A percentile compares a stretch with the other conserved stretches of the same genome.
phyloP scores from a whole-genome alignment of 2,797 vertebrate species.

The Lepus townsendii region DNA sequence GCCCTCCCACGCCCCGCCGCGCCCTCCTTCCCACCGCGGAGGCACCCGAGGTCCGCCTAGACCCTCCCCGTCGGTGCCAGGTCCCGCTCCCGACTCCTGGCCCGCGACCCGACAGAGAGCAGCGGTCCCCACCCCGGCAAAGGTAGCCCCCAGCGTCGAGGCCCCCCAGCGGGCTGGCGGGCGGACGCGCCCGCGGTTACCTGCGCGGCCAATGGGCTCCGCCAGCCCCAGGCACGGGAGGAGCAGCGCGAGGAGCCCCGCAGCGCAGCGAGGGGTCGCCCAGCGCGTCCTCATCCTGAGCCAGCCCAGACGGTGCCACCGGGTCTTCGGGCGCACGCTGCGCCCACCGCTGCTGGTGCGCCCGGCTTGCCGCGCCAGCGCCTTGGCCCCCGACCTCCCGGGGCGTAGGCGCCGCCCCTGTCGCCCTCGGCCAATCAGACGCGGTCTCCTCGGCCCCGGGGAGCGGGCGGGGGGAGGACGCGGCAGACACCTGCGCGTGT shows the following conservation, averaged over 20 bases:
- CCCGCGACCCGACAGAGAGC: neutral
- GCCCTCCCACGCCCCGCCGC: neutral
- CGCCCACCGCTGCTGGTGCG: neutral
- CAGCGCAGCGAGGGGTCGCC: neutral
- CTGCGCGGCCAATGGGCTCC: conserved; percentile 62
- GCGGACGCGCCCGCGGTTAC: conserved; percentile 68
- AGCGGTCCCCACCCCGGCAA: neutral
- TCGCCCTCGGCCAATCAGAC: conserved; percentile 67
- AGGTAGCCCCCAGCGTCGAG: neutral
- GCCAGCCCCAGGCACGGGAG: conserved; percentile 12
- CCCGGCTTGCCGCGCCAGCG: accelerated
- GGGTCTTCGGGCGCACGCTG: neutral
- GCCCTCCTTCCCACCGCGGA: neutral
- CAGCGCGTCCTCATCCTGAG: conserved; percentile 60
- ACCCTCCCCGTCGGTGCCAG: neutral
- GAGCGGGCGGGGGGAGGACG: accelerated
- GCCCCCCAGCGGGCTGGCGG: accelerated
- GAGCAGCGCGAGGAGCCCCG: conserved; percentile 62
- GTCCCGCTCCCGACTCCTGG: neutral
- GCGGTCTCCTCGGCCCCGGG: neutral
- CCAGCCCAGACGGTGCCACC: accelerated
- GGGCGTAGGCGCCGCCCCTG: conserved; percentile 17
- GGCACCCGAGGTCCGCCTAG: neutral
- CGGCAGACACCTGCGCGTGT: accelerated
- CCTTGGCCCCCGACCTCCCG: accelerated